Evolutionary conservation across 2,797 vertebrate species (phyloP), one percentile per base, ranked within the genome.

Genomic region (Gallirallus australis): DNA sequence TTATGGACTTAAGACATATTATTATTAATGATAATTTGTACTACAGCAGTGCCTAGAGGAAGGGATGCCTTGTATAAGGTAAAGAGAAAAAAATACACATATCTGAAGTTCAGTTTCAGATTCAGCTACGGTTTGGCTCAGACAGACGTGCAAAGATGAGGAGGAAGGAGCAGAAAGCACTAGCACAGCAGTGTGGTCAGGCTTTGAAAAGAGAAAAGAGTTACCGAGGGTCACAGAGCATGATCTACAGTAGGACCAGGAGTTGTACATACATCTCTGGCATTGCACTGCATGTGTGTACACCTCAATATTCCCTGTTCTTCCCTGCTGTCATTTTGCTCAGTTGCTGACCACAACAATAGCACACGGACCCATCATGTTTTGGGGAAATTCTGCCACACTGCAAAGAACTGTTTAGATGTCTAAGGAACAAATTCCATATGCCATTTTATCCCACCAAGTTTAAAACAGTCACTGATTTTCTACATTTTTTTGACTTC

Each of bases 21-120:
- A 79, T 88, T 95, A 94, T 82, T 95, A 95, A 81, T 1, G 12
- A 90, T 95, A 96, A 97, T 96, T 96, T 97, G 94, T 96, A 93
- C 65, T 93, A 93, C 88, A 94, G 86, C 82, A 96, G 75, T 1
- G 93, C 96, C 92, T 95, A 94, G 78, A 96, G 95, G 95, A 90
- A 95, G 61, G 30, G 45, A 73, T 79, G 40, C 27, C 47, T 92
- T 65, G 28, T 42, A 73, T 59, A 75, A 92, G 4, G 61, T 77
- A 39, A 28, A 64, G 39, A 59, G 47, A 70, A 72, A 94, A 45
- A 89, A 90, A 4, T 21, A 53, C 4, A 71, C 11, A 33, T 82
- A 42, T 15, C 61, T 91, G 37, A 87, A 87, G 21, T 52, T 93
- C 68, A 48, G 30, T 80, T 93, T 91, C 64, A 77, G 61, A 68